A percentile compares a stretch with the other conserved stretches of the same genome.
Conservation (phyloP, 2,888 invertebrate genomes). For the Limenitis camilla region DNA sequence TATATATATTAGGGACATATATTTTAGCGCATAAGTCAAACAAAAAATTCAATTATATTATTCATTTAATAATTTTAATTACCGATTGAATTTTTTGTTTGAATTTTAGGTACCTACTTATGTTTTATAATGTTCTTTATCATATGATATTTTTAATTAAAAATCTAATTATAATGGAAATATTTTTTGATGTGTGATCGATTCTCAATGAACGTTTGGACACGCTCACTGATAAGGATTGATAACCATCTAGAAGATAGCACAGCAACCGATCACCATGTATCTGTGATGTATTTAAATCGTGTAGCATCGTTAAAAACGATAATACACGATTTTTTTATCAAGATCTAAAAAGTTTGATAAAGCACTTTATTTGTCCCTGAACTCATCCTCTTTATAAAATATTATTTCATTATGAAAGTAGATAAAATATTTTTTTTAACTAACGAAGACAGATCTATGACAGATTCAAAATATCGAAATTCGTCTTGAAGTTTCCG, state of each 20-base stretch:
- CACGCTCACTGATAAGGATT: constrained; percentile 53
- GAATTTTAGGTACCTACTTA: too few species aligned
- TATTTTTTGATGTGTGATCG: constrained; percentile 12
- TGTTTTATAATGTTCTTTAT: too few species aligned
- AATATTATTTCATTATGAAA: background rate
- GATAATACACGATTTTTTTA: constrained; percentile 27
- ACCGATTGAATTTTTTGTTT: too few species aligned
- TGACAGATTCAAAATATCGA: too few species aligned
- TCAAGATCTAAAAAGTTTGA: constrained; percentile 19
- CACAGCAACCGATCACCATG: constrained; percentile 13
- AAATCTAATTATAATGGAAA: background rate
- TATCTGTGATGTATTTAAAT: constrained; percentile 22
- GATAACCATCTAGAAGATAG: constrained; percentile 58
- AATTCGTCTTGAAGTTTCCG: too few species aligned
- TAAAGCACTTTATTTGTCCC: constrained; percentile 12
- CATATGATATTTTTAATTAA: too few species aligned
- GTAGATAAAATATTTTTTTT: too few species aligned
- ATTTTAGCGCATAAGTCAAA: too few species aligned
- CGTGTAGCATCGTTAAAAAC: constrained; percentile 16
- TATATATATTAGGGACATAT: too few species aligned
- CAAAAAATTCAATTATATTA: too few species aligned
- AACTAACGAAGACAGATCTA: too few species aligned
- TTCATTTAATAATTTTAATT: too few species aligned
- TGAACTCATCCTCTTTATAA: constrained; percentile 9
- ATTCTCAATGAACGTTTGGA: constrained; percentile 22